Evolutionary conservation across 2,888 invertebrate genomes (phyloP).

Genomic region (Caenorhabditis panamensis): DNA sequence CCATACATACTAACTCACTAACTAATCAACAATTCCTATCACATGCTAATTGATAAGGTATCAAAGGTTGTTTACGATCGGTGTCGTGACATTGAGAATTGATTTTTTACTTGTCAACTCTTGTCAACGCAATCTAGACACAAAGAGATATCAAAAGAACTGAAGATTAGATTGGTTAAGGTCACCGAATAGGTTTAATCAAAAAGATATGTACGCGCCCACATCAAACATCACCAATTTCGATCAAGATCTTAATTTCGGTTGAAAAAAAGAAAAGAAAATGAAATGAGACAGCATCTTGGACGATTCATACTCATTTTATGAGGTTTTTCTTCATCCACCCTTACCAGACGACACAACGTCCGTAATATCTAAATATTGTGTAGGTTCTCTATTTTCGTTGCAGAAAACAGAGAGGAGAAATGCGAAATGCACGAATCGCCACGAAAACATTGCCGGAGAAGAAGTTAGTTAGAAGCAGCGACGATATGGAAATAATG

Average conservation of each 20-base stretch:
- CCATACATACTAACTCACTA: too few species aligned
- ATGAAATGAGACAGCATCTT: neutral
- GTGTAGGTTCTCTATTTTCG: slow-evolving; percentile 8
- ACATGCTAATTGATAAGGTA: slow-evolving; percentile 7
- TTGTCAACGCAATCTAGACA: too few species aligned
- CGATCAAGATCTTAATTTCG: neutral
- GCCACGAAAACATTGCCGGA: neutral
- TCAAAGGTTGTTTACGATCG: neutral
- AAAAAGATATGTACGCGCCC: neutral
- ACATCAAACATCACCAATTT: slow-evolving; percentile 1
- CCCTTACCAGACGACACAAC: slow-evolving; percentile 13
- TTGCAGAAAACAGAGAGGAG: neutral
- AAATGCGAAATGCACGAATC: neutral
- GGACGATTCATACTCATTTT: slow-evolving; percentile 26
- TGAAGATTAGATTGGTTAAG: too few species aligned
- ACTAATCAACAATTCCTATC: slow-evolving; percentile 1
- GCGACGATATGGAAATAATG: slow-evolving; percentile 1
- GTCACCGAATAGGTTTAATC: neutral
- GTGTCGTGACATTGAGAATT: neutral
- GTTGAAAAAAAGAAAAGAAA: neutral
- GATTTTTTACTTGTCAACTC: too few species aligned
- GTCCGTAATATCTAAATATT: slow-evolving; percentile 5
- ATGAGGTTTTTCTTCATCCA: slow-evolving; percentile 34
- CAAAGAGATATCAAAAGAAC: neutral
- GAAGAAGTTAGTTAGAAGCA: neutral